These are phyloP conservation scores for Enteromius viviparus DNA, from an alignment of 2,797 vertebrate species.

Conservation along the genomic window DNA sequence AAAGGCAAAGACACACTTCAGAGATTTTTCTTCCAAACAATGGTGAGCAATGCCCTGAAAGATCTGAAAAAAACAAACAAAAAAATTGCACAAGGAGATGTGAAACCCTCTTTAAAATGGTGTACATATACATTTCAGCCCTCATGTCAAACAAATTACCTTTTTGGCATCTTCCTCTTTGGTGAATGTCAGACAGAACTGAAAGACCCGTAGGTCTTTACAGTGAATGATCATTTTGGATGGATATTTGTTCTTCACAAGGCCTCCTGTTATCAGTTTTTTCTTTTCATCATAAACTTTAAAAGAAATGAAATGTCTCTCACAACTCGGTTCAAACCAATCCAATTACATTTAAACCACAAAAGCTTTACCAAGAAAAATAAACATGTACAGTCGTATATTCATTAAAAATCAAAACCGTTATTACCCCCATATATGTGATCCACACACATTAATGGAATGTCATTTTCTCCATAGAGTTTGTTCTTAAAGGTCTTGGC, in stretches of 20 bases:
- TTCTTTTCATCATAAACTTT: conserved; percentile 88
- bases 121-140: not conserved
- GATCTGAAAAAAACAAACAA: conserved; percentile 71
- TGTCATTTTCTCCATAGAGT: conserved; percentile 86
- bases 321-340: not conserved
- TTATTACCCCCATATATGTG: conserved; percentile 85
- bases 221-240: conserved; percentile 87
- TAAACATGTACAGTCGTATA: not conserved
- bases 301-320: conserved; percentile 47
- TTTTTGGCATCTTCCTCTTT: conserved; percentile 89
- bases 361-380: not conserved
- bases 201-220: conserved; percentile 87
- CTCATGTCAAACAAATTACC: conserved; percentile 65
- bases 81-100: conserved; percentile 2
- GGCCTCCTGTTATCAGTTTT: conserved; percentile 77
- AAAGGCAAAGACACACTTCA: conserved; percentile 88
- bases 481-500: conserved; percentile 84
- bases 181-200: conserved; percentile 84
- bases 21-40: conserved; percentile 82
- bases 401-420: not conserved
- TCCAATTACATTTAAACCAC: not conserved
- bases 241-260: conserved; percentile 81
- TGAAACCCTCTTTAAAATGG: not conserved
- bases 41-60: conserved; percentile 88
- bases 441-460: conserved; percentile 87